Base-by-base conservation (phyloP, 2,113 vertebrate genomes). In the Panurus biarmicus region DNA sequence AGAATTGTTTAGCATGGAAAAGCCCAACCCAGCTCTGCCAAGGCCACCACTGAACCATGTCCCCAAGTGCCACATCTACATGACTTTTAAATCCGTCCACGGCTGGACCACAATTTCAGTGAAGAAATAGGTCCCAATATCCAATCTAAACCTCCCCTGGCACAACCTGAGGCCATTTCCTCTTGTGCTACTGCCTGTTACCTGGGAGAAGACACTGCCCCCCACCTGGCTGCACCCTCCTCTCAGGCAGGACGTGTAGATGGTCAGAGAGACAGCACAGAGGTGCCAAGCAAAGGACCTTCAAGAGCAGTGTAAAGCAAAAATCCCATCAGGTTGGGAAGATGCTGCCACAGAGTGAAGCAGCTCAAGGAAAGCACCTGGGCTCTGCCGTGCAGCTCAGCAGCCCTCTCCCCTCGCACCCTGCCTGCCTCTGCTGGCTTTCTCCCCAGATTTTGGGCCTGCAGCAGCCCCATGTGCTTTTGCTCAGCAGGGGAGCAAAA, bases 311-410 rank as follows among this genome's bases (percentile, higher is more conserved):
- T 6, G 5, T 15, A 33, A 26, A 51, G 13, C 9, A 33, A 7
- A 22, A 70, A 22, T 11, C 9, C 3, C n/a, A 16, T 23, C 11
- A 7, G 58, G 19, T 1, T 7, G 14, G 67, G 40, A 57, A 11
- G 35, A 15, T 9, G 12, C 47, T 42, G 25, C 48, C 33, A 2
- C 1, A 0, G 61, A 36, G 22, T 2, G 0, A 45, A 60, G 40
- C 62, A 12, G 38, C 58, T 17, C 36, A 2, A 47, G 72, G 75
- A 10, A 42, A 71, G n/a, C 31, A 0, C 14, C 47, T 3, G 12
- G 3, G 36, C n/a, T 1, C 15, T 8, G 38, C 26, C 56, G 2
- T 3, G 58, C 31, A 31, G 36, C 62, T 21, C 16, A 3, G 57
- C 69, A 48, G 24, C 47, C 28, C 67, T 15, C 33, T 64, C 48